A percentile compares a stretch with the other conserved stretches of the same genome.
Evolutionary conservation across 1,140 invertebrate genomes (phyloP).

Genomic region (Ceratina australensis): DNA sequence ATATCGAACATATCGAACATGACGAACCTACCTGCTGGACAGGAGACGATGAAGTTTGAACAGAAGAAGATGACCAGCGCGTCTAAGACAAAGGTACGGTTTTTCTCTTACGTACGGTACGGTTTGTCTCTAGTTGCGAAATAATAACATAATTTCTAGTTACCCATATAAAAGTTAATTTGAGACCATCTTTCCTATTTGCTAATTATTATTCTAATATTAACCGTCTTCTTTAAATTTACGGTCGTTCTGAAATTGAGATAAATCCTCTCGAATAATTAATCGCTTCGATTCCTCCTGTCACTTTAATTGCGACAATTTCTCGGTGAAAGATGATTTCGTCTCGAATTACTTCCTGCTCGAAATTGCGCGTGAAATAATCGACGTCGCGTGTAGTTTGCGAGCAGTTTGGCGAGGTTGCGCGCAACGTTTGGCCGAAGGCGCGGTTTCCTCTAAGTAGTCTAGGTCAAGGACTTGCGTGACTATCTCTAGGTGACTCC

Average conservation of each 20-base stretch:
- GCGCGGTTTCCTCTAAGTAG: slow-evolving; percentile 64
- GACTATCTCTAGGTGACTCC: slow-evolving; percentile 27
- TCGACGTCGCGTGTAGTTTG: slow-evolving; percentile 20
- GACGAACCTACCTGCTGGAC: slow-evolving; percentile 72
- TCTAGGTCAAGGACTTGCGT: slow-evolving; percentile 68
- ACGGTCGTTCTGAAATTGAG: too few relatives aligned
- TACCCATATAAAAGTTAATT: too few relatives aligned
- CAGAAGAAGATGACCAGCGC: slow-evolving; percentile 89
- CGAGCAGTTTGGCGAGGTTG: slow-evolving; percentile 45
- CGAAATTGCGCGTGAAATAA: slow-evolving; percentile 33
- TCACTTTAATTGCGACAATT: background rate
- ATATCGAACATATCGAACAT: slow-evolving; percentile 72
- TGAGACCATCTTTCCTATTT: too few relatives aligned
- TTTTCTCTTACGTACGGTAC: background rate
- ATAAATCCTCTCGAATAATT: too few relatives aligned
- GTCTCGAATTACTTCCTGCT: slow-evolving; percentile 1
- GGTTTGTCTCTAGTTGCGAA: too few relatives aligned
- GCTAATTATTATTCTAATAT: too few relatives aligned
- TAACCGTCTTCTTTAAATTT: too few relatives aligned
- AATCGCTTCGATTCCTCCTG: background rate
- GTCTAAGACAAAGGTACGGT: slow-evolving; percentile 85
- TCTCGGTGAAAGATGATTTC: background rate
- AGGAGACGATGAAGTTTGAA: slow-evolving; percentile 88
- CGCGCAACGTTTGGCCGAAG: slow-evolving; percentile 63
- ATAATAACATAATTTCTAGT: too few relatives aligned